phyloP scores from a whole-genome alignment of 2,113 vertebrate genomes.

The Pyxicephalus adspersus region DNA sequence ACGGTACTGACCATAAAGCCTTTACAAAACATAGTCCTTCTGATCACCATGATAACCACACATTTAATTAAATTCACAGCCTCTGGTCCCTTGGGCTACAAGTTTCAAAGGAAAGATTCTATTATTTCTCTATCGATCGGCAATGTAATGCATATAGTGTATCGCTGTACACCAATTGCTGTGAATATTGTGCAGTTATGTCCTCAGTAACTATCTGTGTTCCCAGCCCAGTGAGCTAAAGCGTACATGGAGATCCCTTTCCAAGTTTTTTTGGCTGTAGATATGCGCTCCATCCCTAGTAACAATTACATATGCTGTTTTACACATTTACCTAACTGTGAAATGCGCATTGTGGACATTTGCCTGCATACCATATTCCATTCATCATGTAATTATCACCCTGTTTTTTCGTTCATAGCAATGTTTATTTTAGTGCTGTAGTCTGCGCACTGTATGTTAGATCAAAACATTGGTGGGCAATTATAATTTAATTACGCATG shows the following conservation, averaged over 20 bases:
- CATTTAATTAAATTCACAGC: slow-evolving; percentile 20
- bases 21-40: not conserved
- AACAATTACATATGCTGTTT: slow-evolving; percentile 48
- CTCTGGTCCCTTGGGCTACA: not conserved
- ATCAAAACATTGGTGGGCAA: slow-evolving; percentile 19
- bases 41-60: not conserved
- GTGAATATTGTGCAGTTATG: slow-evolving; percentile 32
- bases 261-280: slow-evolving; percentile 45
- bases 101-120: not conserved
- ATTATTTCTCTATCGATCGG: slow-evolving; percentile 21
- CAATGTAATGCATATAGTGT: not conserved
- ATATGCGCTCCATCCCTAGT: not conserved
- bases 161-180: slow-evolving; percentile 11
- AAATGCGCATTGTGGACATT: slow-evolving; percentile 36
- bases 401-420: slow-evolving; percentile 27
- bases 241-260: not conserved
- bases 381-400: slow-evolving; percentile 43
- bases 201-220: slow-evolving; percentile 14
- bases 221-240: slow-evolving; percentile 49
- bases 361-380: slow-evolving; percentile 14
- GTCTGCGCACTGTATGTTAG: slow-evolving; percentile 3
- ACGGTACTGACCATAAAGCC: not conserved
- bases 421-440: slow-evolving; percentile 15
- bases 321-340: slow-evolving; percentile 48
- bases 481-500: slow-evolving; percentile 47